Base-by-base conservation (phyloP, 2,888 invertebrate genomes). In the Leptinotarsa juncta region DNA sequence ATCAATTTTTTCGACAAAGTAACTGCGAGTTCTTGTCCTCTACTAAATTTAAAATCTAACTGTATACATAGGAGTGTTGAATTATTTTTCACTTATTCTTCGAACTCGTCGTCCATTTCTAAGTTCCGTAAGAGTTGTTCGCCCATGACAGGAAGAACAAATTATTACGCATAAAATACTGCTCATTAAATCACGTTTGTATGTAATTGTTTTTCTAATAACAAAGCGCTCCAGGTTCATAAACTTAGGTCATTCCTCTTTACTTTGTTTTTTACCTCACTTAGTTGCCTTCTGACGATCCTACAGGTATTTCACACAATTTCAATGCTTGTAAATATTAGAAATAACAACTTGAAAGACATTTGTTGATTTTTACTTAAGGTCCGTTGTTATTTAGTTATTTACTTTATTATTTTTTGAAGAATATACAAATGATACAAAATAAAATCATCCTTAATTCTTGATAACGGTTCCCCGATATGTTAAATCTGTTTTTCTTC, bases 141-240 rank as follows among this genome's bases (percentile, higher is more conserved):
- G 78, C 75, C 72, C 76, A 80, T 79, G 81, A 81, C 82, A 82
- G 83, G 82, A 83, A 83, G 81, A 82, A 82, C 81, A 82, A 81
- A 83, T 83, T 82, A 80, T 81, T 81, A 74, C 80, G 80, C 79
- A 81, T 82, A 83, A 83, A 83, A 82, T 81, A 77, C 48, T 78
- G 81, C 83, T 83, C 83, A 83, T 83, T 83, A 83, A 80, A 79
- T 79, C 81, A 80, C 79, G 82, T 83, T 83, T 81, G 82, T 81
- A 81, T 81, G 81, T 83, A 82, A 83, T 83, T 83, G 83, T 83
- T 81, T 80, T 81, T 82, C 73, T 82, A 83, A 82, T 83, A 83
- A 83, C 81, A 82, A 83, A 82, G 81, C 81, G 79, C 81, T 75
- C 68, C 73, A 81, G 79, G 81, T 81, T 80, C 82, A 80, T 81